A percentile compares a stretch with the other conserved stretches of the same genome.
Conservation (phyloP, 2,888 invertebrate genomes). For the Parthenolecanium corni region DNA sequence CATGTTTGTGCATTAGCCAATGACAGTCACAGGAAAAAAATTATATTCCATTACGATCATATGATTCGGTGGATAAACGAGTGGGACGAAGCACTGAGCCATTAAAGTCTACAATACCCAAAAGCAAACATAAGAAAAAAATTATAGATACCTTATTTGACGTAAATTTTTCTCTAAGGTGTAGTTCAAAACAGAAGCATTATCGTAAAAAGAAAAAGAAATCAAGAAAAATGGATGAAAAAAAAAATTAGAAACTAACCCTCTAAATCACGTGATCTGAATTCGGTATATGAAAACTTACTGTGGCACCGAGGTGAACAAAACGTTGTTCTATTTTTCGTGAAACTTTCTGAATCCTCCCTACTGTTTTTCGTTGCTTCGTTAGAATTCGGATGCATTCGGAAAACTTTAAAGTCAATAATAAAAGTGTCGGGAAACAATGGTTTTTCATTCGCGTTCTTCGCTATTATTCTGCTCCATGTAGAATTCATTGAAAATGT, state of each 20-base stretch:
- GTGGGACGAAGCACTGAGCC: too few relatives aligned
- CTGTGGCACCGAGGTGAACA: background rate
- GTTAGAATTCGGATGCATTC: constrained; percentile 11
- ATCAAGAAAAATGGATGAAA: background rate
- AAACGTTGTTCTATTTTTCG: constrained; percentile 17
- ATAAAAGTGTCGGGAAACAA: constrained; percentile 12
- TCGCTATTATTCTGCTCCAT: too few relatives aligned
- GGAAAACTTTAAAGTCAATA: constrained; percentile 17
- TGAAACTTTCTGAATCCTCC: constrained; percentile 18
- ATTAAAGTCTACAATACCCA: too few relatives aligned
- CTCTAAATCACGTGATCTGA: constrained; percentile 5
- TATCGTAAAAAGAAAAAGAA: background rate
- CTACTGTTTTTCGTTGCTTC: constrained; percentile 16
- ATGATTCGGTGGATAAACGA: too few relatives aligned
- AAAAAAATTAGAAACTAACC: constrained; percentile 6
- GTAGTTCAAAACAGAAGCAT: too few relatives aligned
- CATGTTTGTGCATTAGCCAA: too few relatives aligned
- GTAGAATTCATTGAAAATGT: too few relatives aligned
- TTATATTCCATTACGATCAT: too few relatives aligned
- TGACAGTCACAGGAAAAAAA: too few relatives aligned
- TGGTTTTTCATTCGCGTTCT: background rate
- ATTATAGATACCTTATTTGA: too few relatives aligned
- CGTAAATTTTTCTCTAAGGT: too few relatives aligned
- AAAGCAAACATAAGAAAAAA: too few relatives aligned
- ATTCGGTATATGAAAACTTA: constrained; percentile 11